Evolutionary conservation across 2,113 vertebrate genomes (phyloP), one percentile per base, ranked within the genome.

Genomic region (Galeopterus variegatus): DNA sequence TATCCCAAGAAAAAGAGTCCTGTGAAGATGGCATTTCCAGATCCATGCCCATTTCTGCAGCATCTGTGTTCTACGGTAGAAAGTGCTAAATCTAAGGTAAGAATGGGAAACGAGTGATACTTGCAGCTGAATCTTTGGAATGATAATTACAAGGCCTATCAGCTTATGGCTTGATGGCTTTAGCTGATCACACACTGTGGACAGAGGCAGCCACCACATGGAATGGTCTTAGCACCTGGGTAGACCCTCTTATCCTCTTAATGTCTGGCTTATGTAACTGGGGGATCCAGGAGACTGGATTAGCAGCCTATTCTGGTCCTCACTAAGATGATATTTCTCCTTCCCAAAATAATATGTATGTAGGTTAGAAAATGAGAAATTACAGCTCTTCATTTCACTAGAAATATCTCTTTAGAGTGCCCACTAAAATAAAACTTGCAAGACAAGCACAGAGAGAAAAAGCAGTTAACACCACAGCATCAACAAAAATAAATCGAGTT

Each of bases 351-450:
- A 97, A 75, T 50, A 62, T 17, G 3, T 23, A 86, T 62, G 65
- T 62, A 92, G 5, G 24, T 88, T 93, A 90, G 26, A 60, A 97
- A 96, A 64, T 50, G 65, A 96, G 82, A 93, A 84, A 96, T 73
- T 85, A 69, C 9, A 93, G 72, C 19, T 93, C 56, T 48, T 17
- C 3, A 13, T 89, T 24, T 76, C 64, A 70, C 50, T 88, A 80
- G 67, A 90, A 89, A 92, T 92, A 93, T 91, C 33, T 95, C 62
- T 77, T 82, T 83, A 77, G 83, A 41, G 8, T 48, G 45, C 12
- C 50, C 69, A 86, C 56, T 79, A 96, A 96, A 96, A 92, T 91
- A 95, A 89, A 95, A 93, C 64, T 97, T 91, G 64, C 62, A 92
- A 96, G 54, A 72, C 72, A 96, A 88, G 56, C 45, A 85, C 33